Evolutionary conservation across 2,113 vertebrate species (phyloP).

Genomic region (Oryzias curvinotus): DNA sequence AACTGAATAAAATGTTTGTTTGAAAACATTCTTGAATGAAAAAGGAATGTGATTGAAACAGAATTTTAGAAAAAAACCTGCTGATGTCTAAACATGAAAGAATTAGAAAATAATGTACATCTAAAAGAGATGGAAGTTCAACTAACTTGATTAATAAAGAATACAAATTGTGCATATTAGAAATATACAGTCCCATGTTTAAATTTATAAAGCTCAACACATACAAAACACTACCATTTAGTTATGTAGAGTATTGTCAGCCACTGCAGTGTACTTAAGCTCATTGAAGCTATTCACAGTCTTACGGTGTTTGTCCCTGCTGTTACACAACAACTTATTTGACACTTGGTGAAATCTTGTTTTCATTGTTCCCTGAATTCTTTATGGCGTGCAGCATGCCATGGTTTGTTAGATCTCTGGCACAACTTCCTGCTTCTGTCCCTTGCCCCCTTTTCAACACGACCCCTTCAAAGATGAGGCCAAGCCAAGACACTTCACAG

Average conservation of each 20-base stretch:
- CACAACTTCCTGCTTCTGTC: slow-evolving; percentile 13
- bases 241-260: neutral
- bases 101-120: slow-evolving; percentile 20
- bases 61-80: neutral
- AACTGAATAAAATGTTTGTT: neutral
- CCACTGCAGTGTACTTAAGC: neutral
- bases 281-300: neutral
- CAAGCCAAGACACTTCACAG: slow-evolving; percentile 24
- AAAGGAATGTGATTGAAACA: neutral
- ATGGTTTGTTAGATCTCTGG: slow-evolving; percentile 2
- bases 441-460: slow-evolving; percentile 5
- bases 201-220: neutral
- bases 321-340: neutral
- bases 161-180: slow-evolving; percentile 17
- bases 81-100: slow-evolving; percentile 5
- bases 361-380: slow-evolving; percentile 11
- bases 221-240: neutral
- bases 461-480: slow-evolving; percentile 40
- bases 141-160: slow-evolving; percentile 24
- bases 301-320: neutral
- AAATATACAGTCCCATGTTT: neutral
- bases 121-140: slow-evolving; percentile 43
- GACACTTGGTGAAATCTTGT: neutral
- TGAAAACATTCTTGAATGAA: slow-evolving; percentile 13
- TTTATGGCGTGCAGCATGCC: slow-evolving; percentile 17